Percentiles rank a stretch among this genome's conserved stretches.
phyloP scores from a whole-genome alignment of 2,888 invertebrate genomes.

The Thera obeliscata region DNA sequence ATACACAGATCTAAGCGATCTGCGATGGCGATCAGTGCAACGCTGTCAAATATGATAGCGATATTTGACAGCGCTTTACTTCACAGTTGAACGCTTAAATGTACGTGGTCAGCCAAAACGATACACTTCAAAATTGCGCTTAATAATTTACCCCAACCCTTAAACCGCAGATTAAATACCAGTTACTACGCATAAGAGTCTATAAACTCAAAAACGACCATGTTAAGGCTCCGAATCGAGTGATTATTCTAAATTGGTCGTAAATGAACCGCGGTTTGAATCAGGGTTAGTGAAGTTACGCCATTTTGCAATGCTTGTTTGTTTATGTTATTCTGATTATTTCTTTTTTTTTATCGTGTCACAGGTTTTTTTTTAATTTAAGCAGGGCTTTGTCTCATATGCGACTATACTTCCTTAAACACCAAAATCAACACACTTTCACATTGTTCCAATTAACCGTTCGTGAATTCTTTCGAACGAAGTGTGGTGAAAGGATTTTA shows the following conservation, averaged over 20 bases:
- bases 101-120: slow-evolving; percentile 5
- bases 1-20: no score
- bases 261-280: slow-evolving; percentile 42
- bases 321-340: neutral
- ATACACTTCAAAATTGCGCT: slow-evolving; percentile 33
- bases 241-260: slow-evolving; percentile 58
- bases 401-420: no score
- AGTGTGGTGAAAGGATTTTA: no score
- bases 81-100: neutral
- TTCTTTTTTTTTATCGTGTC: no score
- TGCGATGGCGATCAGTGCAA: no score
- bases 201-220: slow-evolving; percentile 46
- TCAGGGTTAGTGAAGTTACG: slow-evolving; percentile 13
- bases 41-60: no score
- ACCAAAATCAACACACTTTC: no score
- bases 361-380: no score
- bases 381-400: no score
- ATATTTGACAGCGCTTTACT: neutral
- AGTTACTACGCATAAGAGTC: slow-evolving; percentile 7
- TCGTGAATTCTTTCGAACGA: no score
- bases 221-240: slow-evolving; percentile 47
- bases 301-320: slow-evolving; percentile 3
- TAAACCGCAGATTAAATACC: slow-evolving; percentile 5
- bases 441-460: no score
- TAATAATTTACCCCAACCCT: slow-evolving; percentile 27